Base-by-base conservation (phyloP, 2,888 invertebrate species). In the Pammene aurita region DNA sequence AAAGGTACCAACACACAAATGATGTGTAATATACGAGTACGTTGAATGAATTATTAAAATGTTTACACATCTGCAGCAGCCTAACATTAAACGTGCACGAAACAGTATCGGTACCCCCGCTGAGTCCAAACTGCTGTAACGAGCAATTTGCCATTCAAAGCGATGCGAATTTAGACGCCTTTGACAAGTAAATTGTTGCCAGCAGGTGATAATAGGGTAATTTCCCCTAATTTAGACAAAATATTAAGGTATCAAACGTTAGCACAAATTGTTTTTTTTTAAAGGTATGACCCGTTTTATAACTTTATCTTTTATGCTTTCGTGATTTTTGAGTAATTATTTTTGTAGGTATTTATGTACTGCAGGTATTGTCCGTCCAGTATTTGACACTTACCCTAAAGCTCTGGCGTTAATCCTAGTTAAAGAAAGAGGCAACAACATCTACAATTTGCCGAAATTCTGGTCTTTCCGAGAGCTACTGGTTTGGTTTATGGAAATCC, bases 151-250 rank as follows among this genome's bases (percentile, higher is more conserved):
- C 69, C 55, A 65, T 65, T 69, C 69, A 69, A 69, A 65, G 69
- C 58, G 52, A 38, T 50, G 58, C 26, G 63, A 69, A 69, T 69
- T 69, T 65, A 54, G 11, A n/a, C 54, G 58, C 58, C 69, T 69
- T 60, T 69, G 69, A 69, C 69, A 65, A 60, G 64, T 60, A 65
- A 65, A 69, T 69, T 69, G 64, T 69, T 69, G 65, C 69, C 60
- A 69, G 60, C 64, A 69, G 69, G 65, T 69, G 65, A 60, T 69
- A 69, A 69, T 69, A 54, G 69, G 64, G 69, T 65, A 69, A 69
- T 69, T 69, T 69, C 69, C 69, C 60, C 60, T 60, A 64, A 65
- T 65, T 69, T 69, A 48, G 46, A 48, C 46, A 48, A 69, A 69
- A 60, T 65, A 54, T 65, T 63, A 58, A 48, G 55, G 65, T 65